Evolutionary conservation across 2,888 invertebrate species (phyloP).

Genomic region (Caenorhabditis uteleia): DNA sequence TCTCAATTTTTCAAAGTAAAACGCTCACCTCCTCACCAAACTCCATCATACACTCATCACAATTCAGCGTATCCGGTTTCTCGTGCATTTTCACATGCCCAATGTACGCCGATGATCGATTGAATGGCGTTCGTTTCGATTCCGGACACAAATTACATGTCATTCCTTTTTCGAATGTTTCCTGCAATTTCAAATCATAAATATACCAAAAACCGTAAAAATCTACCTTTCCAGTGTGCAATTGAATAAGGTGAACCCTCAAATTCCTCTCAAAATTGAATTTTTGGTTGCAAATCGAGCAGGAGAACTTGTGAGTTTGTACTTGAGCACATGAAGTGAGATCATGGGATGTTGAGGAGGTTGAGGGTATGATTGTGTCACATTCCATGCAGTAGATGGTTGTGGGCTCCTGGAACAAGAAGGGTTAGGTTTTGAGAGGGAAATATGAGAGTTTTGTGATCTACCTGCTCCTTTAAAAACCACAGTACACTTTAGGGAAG

Average conservation of each 20-base stretch:
- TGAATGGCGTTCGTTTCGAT: conserved; percentile 10
- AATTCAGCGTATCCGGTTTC: conserved; percentile 26
- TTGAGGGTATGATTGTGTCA: conserved; percentile 14
- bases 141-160: conserved; percentile 32
- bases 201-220: neutral
- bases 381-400: conserved; percentile 26
- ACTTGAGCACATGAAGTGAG: neutral
- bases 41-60: conserved; percentile 34
- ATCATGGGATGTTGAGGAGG: neutral
- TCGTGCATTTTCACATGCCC: conserved; percentile 43
- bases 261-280: conserved; percentile 34
- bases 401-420: conserved; percentile 8
- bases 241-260: conserved; percentile 17
- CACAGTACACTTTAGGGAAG: no score
- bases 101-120: conserved; percentile 26
- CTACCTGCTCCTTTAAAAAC: no score
- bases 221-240: conserved; percentile 9
- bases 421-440: no score
- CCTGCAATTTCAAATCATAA: conserved; percentile 10
- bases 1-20: no score
- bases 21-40: conserved; percentile 32
- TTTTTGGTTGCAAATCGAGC: no score
- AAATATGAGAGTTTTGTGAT: no score
- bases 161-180: conserved; percentile 13
- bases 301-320: neutral